Conservation (phyloP, 2,113 vertebrate genomes). For the Caranx melampygus region DNA sequence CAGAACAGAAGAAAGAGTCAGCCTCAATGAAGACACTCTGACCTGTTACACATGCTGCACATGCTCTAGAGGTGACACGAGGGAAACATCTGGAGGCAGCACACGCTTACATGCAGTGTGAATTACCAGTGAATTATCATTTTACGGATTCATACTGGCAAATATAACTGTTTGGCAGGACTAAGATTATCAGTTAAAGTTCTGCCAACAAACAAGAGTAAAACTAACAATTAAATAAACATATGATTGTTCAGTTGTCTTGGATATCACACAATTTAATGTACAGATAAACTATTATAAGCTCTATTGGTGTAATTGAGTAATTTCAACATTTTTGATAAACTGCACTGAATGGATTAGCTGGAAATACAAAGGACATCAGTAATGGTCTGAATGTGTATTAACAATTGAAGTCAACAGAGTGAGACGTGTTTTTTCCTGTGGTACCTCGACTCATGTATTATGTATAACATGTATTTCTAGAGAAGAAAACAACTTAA, state of each 20-base stretch:
- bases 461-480: not conserved
- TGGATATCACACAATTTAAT: not conserved
- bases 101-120: not conserved
- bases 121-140: not conserved
- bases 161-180: constrained; percentile 8
- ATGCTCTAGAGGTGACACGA: constrained; percentile 18
- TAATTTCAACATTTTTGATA: not conserved
- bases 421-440: not conserved
- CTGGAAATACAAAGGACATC: too few relatives aligned
- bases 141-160: not conserved
- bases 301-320: not conserved
- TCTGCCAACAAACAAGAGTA: not conserved
- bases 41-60: constrained; percentile 24
- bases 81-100: constrained; percentile 5
- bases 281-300: not conserved
- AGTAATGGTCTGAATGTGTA: too few relatives aligned
- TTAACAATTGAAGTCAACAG: not conserved
- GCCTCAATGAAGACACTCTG: constrained; percentile 30
- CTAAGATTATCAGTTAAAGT: not conserved
- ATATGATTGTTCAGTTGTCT: not conserved
- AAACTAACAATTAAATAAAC: not conserved
- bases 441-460: not conserved
- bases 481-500: not conserved
- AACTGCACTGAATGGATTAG: too few relatives aligned
- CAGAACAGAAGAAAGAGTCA: constrained; percentile 72